Evolutionary conservation across 2,113 vertebrate genomes (phyloP), one percentile per base, ranked within the genome.

Genomic region (Anolis sagrei): DNA sequence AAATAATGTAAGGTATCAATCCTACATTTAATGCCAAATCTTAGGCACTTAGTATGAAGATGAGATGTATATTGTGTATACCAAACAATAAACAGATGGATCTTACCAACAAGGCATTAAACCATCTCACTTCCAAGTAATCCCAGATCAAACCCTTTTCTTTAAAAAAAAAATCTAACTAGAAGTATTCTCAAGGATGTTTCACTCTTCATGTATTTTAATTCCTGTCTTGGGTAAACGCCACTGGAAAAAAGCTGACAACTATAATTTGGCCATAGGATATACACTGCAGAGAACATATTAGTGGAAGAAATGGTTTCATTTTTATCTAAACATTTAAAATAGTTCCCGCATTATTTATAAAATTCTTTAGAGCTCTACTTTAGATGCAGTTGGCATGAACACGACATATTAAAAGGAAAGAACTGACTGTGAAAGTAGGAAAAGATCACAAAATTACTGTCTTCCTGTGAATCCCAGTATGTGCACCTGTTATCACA

Each of bases 351-450:
- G 70, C 49, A 90, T 6, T 91, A 64, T 91, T 44, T 76, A 79
- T 76, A 93, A 86, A 94, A 70, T 90, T 69, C 76, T 90, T 83
- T 91, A 76, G 86, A 90, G 0, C 6, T 2, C 72, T 90, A 89
- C 78, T 89, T 90, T 81, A 64, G 85, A 79, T 79, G 62, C 66
- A 81, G 84, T 82, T 87, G 44, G 82, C 79, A 85, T 82, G 14
- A 87, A 82, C 23, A 49, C 36, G 18, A 32, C 54, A 74, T 89
- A 19, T 0, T 1, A 83, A 81, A 82, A 87, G 51, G 5, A 48
- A 69, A 1, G 54, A 90, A 10, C n/a, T 49, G 66, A 81, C 62
- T 77, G 83, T 78, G 29, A 85, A 77, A 87, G 18, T 34, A 69
- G 64, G 87, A 81, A 86, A 79, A 62, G 3, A 72, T 27, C 21